Conservation (phyloP, 2,888 invertebrate genomes). For the Mamestra brassicae region DNA sequence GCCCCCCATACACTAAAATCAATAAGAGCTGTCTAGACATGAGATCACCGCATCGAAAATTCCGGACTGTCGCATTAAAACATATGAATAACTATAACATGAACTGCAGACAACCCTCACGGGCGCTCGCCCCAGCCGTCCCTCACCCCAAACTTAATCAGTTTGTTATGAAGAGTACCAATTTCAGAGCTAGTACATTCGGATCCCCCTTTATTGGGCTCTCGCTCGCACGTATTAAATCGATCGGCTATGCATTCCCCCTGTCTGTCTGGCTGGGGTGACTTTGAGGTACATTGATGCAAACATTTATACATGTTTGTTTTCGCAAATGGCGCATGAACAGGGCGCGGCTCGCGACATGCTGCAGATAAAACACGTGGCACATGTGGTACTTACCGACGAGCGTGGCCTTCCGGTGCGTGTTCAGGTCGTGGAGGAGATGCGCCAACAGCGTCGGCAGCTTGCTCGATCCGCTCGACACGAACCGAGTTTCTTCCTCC, state of each 20-base stretch:
- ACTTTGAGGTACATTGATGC: conserved; percentile 40
- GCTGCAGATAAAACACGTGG: background rate
- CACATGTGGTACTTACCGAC: conserved; percentile 88
- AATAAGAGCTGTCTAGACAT: conserved; percentile 50
- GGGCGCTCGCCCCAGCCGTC: conserved; percentile 21
- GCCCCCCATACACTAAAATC: conserved; percentile 28
- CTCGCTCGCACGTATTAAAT: conserved; percentile 56
- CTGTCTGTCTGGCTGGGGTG: conserved; percentile 49
- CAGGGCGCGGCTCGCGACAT: background rate
- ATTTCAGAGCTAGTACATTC: conserved; percentile 49
- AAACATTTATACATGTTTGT: conserved; percentile 42
- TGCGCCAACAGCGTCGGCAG: conserved; percentile 94
- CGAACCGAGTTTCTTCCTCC: conserved; percentile 96
- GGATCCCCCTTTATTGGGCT: conserved; percentile 48
- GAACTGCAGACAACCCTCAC: conserved; percentile 33
- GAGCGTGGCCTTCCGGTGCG: conserved; percentile 94
- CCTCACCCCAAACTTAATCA: conserved; percentile 51
- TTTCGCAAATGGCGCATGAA: conserved; percentile 45
- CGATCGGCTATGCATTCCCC: conserved; percentile 43
- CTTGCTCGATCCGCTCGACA: conserved; percentile 94
- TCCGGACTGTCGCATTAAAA: conserved; percentile 20
- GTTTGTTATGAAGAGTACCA: conserved; percentile 49
- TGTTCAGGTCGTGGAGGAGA: conserved; percentile 95
- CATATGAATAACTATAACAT: conserved; percentile 29
- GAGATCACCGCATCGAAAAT: conserved; percentile 23